These are phyloP conservation scores for Epirrita christyi DNA, from an alignment of 2,888 invertebrate species.

Conservation along the genomic window DNA sequence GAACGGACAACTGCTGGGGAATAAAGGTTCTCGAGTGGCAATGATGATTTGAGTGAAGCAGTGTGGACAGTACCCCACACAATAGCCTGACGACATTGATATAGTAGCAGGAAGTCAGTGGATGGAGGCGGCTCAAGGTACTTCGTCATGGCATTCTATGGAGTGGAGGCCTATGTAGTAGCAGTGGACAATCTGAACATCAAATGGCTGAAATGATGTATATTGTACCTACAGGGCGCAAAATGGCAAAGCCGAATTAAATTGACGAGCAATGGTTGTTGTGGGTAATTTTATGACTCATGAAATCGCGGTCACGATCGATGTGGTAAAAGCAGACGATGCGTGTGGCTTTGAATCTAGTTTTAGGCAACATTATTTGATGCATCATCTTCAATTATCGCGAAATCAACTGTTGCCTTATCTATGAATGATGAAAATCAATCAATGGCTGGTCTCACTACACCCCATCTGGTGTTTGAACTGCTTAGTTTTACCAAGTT, in stretches of 20 bases:
- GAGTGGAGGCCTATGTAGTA: no score
- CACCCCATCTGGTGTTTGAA: no score
- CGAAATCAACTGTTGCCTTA: neutral
- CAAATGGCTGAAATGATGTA: no score
- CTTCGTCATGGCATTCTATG: no score
- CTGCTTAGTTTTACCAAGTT: neutral
- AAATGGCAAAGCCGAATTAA: slow-evolving; percentile 9
- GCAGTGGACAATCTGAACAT: no score
- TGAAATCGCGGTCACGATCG: slow-evolving; percentile 39
- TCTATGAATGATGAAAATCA: neutral
- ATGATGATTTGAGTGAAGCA: no score
- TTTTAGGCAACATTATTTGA: slow-evolving; percentile 3
- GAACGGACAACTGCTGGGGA: no score
- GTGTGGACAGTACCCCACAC: no score
- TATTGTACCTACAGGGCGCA: neutral
- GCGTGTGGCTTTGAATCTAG: neutral
- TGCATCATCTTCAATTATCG: slow-evolving; percentile 3
- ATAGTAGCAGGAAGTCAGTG: no score
- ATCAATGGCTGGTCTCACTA: neutral
- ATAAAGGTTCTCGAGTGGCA: no score
- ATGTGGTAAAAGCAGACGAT: slow-evolving; percentile 23
- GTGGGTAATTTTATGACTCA: slow-evolving; percentile 46
- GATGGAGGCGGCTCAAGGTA: no score
- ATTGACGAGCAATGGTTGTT: slow-evolving; percentile 18
- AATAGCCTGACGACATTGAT: no score